Evolutionary conservation across 1,140 invertebrate genomes (phyloP).

Genomic region (Trichomalopsis sarcophagae): DNA sequence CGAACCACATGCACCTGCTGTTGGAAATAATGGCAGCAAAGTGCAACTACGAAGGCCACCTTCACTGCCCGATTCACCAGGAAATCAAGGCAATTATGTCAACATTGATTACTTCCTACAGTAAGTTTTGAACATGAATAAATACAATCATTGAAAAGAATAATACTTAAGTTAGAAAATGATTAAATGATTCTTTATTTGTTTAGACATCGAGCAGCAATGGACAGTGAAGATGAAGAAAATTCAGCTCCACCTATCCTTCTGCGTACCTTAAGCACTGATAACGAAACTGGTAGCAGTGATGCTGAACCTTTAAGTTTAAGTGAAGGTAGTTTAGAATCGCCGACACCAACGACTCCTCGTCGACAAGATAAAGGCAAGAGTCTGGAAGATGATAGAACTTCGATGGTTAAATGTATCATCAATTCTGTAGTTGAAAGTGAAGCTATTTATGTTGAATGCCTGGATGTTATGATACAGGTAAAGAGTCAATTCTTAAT

Average conservation of each 20-base stretch:
- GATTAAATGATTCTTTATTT: conserved; percentile 9
- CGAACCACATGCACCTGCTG: conserved; percentile 77
- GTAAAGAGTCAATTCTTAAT: conserved; percentile 72
- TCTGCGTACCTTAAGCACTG: conserved; percentile 70
- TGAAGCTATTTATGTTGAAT: conserved; percentile 92
- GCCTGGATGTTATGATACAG: conserved; percentile 90
- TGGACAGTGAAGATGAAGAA: conserved; percentile 73
- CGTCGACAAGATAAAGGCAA: conserved; percentile 68
- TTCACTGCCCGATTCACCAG: conserved; percentile 83
- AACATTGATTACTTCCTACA: conserved; percentile 93
- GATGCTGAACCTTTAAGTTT: conserved; percentile 72
- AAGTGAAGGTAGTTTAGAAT: conserved; percentile 72
- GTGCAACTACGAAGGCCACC: conserved; percentile 68
- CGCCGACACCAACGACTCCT: conserved; percentile 73
- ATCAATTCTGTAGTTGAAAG: conserved; percentile 92
- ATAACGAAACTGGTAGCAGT: conserved; percentile 73
- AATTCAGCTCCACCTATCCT: conserved; percentile 71
- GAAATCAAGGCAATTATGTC: conserved; percentile 88
- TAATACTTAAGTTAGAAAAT: background rate
- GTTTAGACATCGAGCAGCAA: conserved; percentile 69
- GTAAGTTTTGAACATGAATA: conserved; percentile 74
- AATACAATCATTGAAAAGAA: background rate
- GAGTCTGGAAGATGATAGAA: conserved; percentile 78
- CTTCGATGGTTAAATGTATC: conserved; percentile 89
- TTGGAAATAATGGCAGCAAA: conserved; percentile 65